phyloP scores from a whole-genome alignment of 1,140 invertebrate genomes.

The Drosophila baimaii region DNA sequence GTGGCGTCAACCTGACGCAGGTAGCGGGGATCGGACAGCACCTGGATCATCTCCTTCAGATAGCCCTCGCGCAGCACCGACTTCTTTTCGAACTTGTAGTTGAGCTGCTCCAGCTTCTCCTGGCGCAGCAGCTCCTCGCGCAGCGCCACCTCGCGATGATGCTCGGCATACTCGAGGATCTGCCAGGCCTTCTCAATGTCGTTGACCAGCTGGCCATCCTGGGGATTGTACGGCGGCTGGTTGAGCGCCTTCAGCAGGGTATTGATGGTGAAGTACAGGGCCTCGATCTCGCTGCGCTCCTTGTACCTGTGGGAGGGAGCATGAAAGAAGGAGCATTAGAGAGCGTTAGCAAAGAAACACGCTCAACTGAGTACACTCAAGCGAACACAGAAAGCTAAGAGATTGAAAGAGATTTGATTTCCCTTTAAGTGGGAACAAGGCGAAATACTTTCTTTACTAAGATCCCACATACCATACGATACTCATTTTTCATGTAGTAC shows the following conservation, averaged over 20 bases:
- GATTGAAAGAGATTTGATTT: too few species aligned
- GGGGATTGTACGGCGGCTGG: slow-evolving; percentile 94
- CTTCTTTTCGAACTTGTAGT: slow-evolving; percentile 98
- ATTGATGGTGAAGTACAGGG: slow-evolving; percentile 98
- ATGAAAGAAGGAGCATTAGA: neutral
- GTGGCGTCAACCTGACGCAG: slow-evolving; percentile 97
- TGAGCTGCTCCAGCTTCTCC: slow-evolving; percentile 96
- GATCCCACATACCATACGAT: too few species aligned
- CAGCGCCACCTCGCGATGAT: slow-evolving; percentile 96
- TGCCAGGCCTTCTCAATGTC: slow-evolving; percentile 98
- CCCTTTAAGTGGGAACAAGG: too few species aligned
- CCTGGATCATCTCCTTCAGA: slow-evolving; percentile 98
- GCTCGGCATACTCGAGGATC: slow-evolving; percentile 96
- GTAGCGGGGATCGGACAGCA: slow-evolving; percentile 96
- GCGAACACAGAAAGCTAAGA: too few species aligned
- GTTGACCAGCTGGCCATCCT: slow-evolving; percentile 95
- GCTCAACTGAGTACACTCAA: neutral
- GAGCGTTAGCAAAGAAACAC: too few species aligned
- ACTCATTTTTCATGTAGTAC: too few species aligned
- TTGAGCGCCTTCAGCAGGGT: slow-evolving; percentile 97
- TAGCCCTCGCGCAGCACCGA: slow-evolving; percentile 89
- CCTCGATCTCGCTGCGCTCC: slow-evolving; percentile 98
- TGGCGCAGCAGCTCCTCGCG: slow-evolving; percentile 96
- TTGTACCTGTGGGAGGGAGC: slow-evolving; percentile 89
- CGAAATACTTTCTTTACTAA: too few species aligned